These are phyloP conservation scores for Julus scandinavius DNA, from an alignment of 2,888 invertebrate genomes.

Conservation along the genomic window DNA sequence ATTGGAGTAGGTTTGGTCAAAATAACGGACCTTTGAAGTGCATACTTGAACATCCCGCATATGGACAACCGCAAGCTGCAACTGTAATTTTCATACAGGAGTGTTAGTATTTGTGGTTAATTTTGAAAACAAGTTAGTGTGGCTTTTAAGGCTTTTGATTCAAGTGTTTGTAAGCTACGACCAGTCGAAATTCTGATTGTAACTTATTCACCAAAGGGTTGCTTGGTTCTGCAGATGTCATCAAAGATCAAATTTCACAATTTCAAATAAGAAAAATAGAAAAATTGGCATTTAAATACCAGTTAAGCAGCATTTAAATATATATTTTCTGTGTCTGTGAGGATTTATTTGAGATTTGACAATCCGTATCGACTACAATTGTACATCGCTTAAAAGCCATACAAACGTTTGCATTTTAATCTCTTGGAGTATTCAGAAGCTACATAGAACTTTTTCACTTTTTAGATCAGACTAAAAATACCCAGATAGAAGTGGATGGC, in stretches of 20 bases:
- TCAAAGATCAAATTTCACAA: too few relatives aligned
- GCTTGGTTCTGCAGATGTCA: too few relatives aligned
- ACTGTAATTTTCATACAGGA: background rate
- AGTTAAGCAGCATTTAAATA: too few relatives aligned
- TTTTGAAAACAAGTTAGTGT: background rate
- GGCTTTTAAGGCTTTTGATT: conserved; percentile 5
- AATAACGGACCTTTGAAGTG: background rate
- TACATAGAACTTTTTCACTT: background rate
- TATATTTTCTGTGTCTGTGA: too few relatives aligned
- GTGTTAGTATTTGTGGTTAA: background rate
- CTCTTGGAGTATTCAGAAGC: background rate
- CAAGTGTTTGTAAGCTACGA: background rate
- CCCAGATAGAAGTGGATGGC: background rate
- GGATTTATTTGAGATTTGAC: too few relatives aligned
- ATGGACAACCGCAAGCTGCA: background rate
- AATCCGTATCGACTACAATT: too few relatives aligned
- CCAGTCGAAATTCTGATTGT: too few relatives aligned
- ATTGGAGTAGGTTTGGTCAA: background rate
- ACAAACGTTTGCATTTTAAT: background rate
- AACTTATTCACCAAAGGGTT: too few relatives aligned
- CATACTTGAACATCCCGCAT: background rate
- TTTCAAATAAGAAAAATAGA: too few relatives aligned
- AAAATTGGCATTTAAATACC: too few relatives aligned
- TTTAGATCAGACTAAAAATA: background rate
- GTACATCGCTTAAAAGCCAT: background rate